These are phyloP conservation scores for Pyrocephalus nanus DNA, from an alignment of 2,797 vertebrate genomes.

Conservation along the genomic window DNA sequence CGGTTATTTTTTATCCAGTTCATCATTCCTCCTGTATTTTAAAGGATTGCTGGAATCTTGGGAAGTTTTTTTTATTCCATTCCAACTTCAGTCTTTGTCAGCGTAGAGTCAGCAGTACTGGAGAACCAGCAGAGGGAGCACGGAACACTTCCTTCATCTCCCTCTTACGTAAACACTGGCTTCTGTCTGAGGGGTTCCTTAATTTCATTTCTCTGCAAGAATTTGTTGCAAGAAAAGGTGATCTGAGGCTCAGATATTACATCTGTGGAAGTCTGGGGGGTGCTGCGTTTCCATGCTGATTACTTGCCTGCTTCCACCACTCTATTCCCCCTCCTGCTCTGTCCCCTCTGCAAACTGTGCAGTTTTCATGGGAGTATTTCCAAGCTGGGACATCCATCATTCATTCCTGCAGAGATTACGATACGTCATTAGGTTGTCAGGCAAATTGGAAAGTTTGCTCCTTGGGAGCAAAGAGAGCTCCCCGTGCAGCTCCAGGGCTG, in stretches of 20 bases:
- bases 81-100: not conserved
- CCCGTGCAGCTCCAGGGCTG: not conserved
- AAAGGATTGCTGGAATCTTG: not conserved
- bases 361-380: not conserved
- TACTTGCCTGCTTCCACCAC: not conserved
- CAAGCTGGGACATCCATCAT: not conserved
- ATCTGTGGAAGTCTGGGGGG: not conserved
- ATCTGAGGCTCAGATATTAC: not conserved
- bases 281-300: not conserved
- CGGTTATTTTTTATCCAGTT: accelerated
- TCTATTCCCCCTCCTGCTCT: not conserved
- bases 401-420: not conserved
- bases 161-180: slow-evolving; percentile 35
- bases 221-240: not conserved
- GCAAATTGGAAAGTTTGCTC: not conserved
- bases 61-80: not conserved
- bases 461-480: not conserved
- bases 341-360: not conserved
- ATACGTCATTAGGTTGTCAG: not conserved
- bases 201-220: not conserved
- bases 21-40: not conserved
- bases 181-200: not conserved
- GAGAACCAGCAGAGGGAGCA: slow-evolving; percentile 58
- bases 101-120: accelerated
- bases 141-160: not conserved